A percentile compares a stretch with the other conserved stretches of the same genome.
Evolutionary conservation across 2,888 invertebrate species (phyloP).

Genomic region (Cerastoderma edule): DNA sequence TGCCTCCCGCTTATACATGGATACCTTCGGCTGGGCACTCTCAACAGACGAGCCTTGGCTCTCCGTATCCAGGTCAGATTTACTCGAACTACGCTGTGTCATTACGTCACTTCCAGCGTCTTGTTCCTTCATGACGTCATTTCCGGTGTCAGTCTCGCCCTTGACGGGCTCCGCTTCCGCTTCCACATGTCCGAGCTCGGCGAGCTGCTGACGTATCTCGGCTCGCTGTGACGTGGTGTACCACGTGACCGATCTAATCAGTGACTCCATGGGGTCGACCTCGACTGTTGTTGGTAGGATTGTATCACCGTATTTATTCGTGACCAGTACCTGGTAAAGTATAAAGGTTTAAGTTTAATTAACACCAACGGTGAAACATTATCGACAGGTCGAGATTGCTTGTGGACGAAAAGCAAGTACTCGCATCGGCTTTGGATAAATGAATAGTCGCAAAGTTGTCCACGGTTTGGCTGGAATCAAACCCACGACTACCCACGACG

Average conservation of each 20-base stretch:
- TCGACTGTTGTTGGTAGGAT: conserved; percentile 82
- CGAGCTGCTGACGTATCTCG: conserved; percentile 53
- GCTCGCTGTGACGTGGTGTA: conserved; percentile 47
- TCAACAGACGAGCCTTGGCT: conserved; percentile 17
- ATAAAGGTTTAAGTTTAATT: too few relatives aligned
- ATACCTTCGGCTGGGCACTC: neutral
- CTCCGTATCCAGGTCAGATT: conserved; percentile 13
- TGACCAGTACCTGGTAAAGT: conserved; percentile 82
- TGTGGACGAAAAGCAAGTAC: too few relatives aligned
- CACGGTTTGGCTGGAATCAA: too few relatives aligned
- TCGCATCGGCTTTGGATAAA: too few relatives aligned
- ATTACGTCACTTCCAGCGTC: neutral
- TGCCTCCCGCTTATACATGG: neutral
- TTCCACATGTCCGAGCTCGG: conserved; percentile 30
- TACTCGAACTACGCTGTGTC: conserved; percentile 3
- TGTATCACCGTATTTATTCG: conserved; percentile 84
- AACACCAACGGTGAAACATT: too few relatives aligned
- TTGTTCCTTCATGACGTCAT: neutral
- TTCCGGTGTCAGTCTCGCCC: neutral
- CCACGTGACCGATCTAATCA: conserved; percentile 54
- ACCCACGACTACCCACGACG: too few relatives aligned
- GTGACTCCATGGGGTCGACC: conserved; percentile 82
- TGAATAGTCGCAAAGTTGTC: too few relatives aligned
- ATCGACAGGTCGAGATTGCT: too few relatives aligned
- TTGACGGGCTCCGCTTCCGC: conserved; percentile 1